These are phyloP conservation scores for Serripes groenlandicus DNA, from an alignment of 2,888 invertebrate species.

Conservation along the genomic window DNA sequence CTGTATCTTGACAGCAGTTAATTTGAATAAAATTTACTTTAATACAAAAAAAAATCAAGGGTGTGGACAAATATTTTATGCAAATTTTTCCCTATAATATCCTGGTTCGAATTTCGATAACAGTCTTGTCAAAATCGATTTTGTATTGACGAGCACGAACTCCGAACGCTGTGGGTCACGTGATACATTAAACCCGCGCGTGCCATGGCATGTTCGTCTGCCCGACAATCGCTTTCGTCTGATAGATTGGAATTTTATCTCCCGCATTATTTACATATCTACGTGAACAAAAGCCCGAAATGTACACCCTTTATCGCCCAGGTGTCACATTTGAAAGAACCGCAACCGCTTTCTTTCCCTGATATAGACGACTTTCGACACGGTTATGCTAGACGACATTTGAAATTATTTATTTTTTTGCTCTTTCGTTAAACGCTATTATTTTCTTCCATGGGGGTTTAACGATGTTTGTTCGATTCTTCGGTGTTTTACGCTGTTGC, in stretches of 20 bases:
- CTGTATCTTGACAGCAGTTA: too few species aligned
- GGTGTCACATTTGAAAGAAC: too few species aligned
- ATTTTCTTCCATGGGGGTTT: too few species aligned
- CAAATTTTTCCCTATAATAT: background rate
- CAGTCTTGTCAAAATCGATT: conserved; percentile 13
- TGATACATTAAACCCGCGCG: conserved; percentile 32
- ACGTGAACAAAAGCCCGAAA: conserved; percentile 36
- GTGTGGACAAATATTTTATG: background rate
- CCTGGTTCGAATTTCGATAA: background rate
- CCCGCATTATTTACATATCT: conserved; percentile 40
- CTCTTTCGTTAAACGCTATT: too few species aligned
- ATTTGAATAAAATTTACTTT: too few species aligned
- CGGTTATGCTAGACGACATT: too few species aligned
- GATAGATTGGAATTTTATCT: conserved; percentile 33
- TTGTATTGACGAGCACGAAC: conserved; percentile 9
- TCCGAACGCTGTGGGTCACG: conserved; percentile 5
- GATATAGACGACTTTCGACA: too few species aligned
- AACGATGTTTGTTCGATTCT: too few species aligned
- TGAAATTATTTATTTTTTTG: too few species aligned
- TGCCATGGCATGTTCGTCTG: conserved; percentile 42
- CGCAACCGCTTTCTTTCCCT: too few species aligned
- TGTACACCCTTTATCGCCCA: conserved; percentile 24
- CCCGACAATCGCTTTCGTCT: conserved; percentile 17
- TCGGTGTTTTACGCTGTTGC: too few species aligned
- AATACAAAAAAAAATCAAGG: too few species aligned